Base-by-base conservation (phyloP, 37 sponge, comb jelly and placozoan genomes). In the Geodia barretti region DNA sequence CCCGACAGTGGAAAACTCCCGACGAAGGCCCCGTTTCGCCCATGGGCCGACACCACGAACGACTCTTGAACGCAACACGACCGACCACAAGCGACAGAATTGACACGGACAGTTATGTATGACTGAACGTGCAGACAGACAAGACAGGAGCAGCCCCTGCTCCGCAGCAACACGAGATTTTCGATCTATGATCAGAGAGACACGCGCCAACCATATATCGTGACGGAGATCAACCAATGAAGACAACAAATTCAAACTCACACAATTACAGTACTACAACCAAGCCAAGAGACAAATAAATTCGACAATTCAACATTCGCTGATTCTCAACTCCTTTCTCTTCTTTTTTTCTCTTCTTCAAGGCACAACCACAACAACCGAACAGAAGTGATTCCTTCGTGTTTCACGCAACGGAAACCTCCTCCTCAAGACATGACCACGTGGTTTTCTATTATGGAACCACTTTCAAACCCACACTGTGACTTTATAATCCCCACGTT, bases 1-100 rank as follows among this genome's bases (percentile, higher is more conserved):
- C 75, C 88, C 1, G 81, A 81, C 58, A 41, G 70, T 75, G 20
- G 30, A 0, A 73, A 37, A 47, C 60, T 39, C 5, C 72, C 78
- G 36, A 79, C 85, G 19, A 92, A 88, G 85, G 70, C 81, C 31
- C 89, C 93, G 1, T 92, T 92, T 38, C 88, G 93, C 41, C 93
- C 93, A 11, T 92, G 93, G 93, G 85, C 86, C 38, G 75, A 81
- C 69, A 59, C 41, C 63, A 24, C 30, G 42, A 60, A 74, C 81
- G 61, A 76, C 64, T 63, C 58, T 72, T 77, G 8, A 42, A 78
- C 32, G 0, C n/a, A 25, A 87, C 73, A 71, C 66, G 70, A 62
- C 39, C 38, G 68, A 39, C 67, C 25, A 32, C 37, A 37, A 35
- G 24, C 69, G 31, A 61, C 76, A 70, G 34, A 64, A 78, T 3